These are phyloP conservation scores for Aphidoletes aphidimyza DNA, from an alignment of 2,888 invertebrate species.

Conservation along the genomic window DNA sequence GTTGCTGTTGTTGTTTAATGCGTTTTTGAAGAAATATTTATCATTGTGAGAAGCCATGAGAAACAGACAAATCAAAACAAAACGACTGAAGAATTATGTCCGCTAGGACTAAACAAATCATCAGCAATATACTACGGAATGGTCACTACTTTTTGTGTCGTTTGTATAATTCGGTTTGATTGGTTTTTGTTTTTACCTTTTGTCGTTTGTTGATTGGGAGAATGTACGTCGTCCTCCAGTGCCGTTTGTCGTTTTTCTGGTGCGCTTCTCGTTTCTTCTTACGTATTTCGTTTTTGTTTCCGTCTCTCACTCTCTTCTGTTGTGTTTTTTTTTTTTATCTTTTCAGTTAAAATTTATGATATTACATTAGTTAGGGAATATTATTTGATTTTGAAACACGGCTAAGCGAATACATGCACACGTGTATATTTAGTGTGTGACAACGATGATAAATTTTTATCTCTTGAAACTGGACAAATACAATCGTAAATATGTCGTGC, in stretches of 20 bases:
- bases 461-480: slow-evolving; percentile 41
- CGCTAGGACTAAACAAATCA: slow-evolving; percentile 42
- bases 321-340: background rate
- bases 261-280: background rate
- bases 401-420: background rate
- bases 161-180: background rate
- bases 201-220: background rate
- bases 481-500: background rate
- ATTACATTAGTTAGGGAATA: slow-evolving; percentile 31
- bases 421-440: background rate
- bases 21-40: slow-evolving; percentile 1
- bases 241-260: background rate
- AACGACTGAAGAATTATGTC: slow-evolving; percentile 15
- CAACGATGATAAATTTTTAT: slow-evolving; percentile 48
- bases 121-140: slow-evolving; percentile 19
- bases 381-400: background rate
- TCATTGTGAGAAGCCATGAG: background rate
- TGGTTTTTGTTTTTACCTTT: slow-evolving; percentile 4
- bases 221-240: too few species aligned
- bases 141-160: slow-evolving; percentile 6
- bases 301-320: background rate
- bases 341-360: slow-evolving; percentile 10
- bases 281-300: background rate
- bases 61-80: slow-evolving; percentile 19
- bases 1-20: too few species aligned